Conservation (phyloP, 2,888 invertebrate species). For the Chaetoderma sp. region DNA sequence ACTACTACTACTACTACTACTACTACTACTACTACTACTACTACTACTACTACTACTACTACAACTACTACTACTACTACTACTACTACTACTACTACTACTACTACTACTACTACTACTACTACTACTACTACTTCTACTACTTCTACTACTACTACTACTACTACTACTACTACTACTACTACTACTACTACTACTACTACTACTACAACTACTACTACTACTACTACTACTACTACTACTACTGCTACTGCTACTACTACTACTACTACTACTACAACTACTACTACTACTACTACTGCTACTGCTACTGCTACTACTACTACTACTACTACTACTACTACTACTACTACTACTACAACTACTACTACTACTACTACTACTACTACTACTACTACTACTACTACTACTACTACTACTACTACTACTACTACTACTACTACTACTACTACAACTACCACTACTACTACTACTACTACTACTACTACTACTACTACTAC, state of each 20-base stretch:
- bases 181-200: neutral
- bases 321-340: slow-evolving; percentile 9
- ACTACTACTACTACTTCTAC: slow-evolving; percentile 7
- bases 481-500: slow-evolving; percentile 6
- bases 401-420: neutral
- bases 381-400: slow-evolving; percentile 7
- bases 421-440: slow-evolving; percentile 7
- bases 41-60: slow-evolving; percentile 7
- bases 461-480: slow-evolving; percentile 8
- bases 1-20: slow-evolving; percentile 3
- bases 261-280: slow-evolving; percentile 1
- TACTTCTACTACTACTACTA: slow-evolving; percentile 6
- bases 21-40: neutral
- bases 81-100: slow-evolving; percentile 8
- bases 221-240: slow-evolving; percentile 3
- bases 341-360: neutral
- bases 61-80: slow-evolving; percentile 1
- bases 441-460: slow-evolving; percentile 1
- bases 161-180: slow-evolving; percentile 6
- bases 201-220: neutral
- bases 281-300: slow-evolving; percentile 4
- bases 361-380: slow-evolving; percentile 6
- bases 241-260: slow-evolving; percentile 6
- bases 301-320: neutral
- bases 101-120: neutral